A percentile compares a stretch with the other conserved stretches of the same genome.
These are phyloP conservation scores for Iselma pallidipennis DNA, from an alignment of 2,888 invertebrate species.

Conservation along the genomic window DNA sequence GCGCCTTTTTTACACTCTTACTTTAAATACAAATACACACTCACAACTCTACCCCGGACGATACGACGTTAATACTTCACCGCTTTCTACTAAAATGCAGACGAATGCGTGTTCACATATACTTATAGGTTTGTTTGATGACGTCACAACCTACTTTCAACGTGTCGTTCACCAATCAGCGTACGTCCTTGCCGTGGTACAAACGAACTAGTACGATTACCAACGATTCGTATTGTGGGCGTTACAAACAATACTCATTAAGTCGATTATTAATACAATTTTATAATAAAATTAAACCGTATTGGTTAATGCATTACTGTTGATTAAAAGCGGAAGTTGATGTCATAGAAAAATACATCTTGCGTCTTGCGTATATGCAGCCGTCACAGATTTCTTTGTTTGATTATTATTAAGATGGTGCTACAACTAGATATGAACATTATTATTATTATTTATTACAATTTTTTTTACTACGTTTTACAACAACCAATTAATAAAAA, in stretches of 20 bases:
- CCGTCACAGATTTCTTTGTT: slow-evolving; percentile 50
- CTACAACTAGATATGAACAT: background rate
- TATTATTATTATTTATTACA: background rate
- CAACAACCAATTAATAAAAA: no score
- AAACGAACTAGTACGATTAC: slow-evolving; percentile 41
- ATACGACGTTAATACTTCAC: background rate
- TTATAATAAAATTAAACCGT: slow-evolving; percentile 46
- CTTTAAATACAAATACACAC: background rate
- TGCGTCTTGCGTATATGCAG: slow-evolving; percentile 52
- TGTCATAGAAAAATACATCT: slow-evolving; percentile 49
- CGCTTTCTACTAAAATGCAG: slow-evolving; percentile 49
- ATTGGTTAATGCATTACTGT: slow-evolving; percentile 46
- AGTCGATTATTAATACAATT: slow-evolving; percentile 41
- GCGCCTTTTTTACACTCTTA: background rate
- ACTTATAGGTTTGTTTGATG: slow-evolving; percentile 54
- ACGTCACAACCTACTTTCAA: slow-evolving; percentile 64
- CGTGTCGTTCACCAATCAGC: slow-evolving; percentile 56
- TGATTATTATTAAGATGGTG: slow-evolving; percentile 35
- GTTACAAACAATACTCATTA: slow-evolving; percentile 42
- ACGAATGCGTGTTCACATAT: slow-evolving; percentile 46
- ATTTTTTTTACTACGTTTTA: no score
- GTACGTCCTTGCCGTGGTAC: slow-evolving; percentile 53
- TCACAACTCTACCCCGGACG: slow-evolving; percentile 6
- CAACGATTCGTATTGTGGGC: slow-evolving; percentile 44
- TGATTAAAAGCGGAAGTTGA: slow-evolving; percentile 53